Evolutionary conservation across 2,888 invertebrate genomes (phyloP).

Genomic region (Schizaphis graminum): DNA sequence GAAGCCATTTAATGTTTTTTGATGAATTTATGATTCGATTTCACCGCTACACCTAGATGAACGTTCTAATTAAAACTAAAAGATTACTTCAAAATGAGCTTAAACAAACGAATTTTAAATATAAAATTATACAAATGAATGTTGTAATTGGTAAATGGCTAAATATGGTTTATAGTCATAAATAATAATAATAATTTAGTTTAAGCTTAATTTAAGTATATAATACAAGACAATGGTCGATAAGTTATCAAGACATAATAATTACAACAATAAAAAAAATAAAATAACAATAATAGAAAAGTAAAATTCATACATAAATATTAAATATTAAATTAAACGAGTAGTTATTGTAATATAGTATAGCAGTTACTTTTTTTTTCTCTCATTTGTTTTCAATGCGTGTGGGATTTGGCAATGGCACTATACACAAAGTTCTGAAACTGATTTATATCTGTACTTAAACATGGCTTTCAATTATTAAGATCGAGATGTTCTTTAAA

Average conservation of each 20-base stretch:
- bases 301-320: not conserved
- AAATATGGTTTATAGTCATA: not conserved
- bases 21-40: slow-evolving; percentile 37
- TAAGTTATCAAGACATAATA: too few species aligned
- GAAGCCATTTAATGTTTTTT: slow-evolving; percentile 17
- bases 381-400: not conserved
- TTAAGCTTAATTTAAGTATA: too few species aligned
- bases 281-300: not conserved
- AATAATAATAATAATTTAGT: not conserved
- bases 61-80: slow-evolving; percentile 22
- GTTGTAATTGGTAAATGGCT: not conserved
- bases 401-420: not conserved
- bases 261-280: too few species aligned
- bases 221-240: too few species aligned
- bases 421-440: not conserved
- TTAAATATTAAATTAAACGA: not conserved
- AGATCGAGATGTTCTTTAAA: not conserved
- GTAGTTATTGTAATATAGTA: not conserved
- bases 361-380: not conserved
- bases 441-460: not conserved
- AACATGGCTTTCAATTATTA: not conserved
- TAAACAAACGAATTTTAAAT: not conserved
- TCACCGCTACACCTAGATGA: not conserved
- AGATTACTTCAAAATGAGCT: slow-evolving; percentile 21
- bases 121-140: not conserved